Evolutionary conservation across 2,888 invertebrate species (phyloP).

Genomic region (Embidobia sp.): DNA sequence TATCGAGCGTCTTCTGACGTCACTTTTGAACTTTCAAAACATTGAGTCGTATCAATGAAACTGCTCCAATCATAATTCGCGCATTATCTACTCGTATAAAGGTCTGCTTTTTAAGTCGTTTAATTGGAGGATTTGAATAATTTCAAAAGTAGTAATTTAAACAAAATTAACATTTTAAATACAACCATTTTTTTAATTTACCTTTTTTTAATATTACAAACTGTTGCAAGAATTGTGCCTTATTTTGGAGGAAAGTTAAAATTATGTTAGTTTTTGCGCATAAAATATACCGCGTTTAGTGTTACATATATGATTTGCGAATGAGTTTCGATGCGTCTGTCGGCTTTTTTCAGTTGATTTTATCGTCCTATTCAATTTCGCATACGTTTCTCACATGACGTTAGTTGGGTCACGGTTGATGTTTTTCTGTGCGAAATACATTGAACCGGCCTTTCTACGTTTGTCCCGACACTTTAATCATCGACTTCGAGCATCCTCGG

Average conservation of each 20-base stretch:
- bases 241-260: too few species aligned
- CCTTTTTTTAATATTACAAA: too few species aligned
- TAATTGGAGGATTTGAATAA: too few species aligned
- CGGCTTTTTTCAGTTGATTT: background rate
- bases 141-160: too few species aligned
- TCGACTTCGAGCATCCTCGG: conserved; percentile 6
- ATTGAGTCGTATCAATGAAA: conserved; percentile 13
- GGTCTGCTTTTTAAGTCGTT: too few species aligned
- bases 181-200: too few species aligned
- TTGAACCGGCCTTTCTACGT: conserved; percentile 17
- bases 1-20: conserved; percentile 35
- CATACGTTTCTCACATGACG: conserved; percentile 2
- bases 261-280: too few species aligned
- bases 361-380: conserved; percentile 9
- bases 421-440: conserved; percentile 15
- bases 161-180: too few species aligned
- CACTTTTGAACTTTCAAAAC: conserved; percentile 42
- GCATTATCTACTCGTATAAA: background rate
- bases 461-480: conserved; percentile 21
- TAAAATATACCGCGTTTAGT: too few species aligned
- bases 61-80: background rate
- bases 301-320: too few species aligned
- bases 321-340: too few species aligned
- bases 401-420: conserved; percentile 27
- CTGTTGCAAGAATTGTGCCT: too few species aligned